phyloP scores from a whole-genome alignment of 2,797 vertebrate genomes.

The Florisuga fusca region DNA sequence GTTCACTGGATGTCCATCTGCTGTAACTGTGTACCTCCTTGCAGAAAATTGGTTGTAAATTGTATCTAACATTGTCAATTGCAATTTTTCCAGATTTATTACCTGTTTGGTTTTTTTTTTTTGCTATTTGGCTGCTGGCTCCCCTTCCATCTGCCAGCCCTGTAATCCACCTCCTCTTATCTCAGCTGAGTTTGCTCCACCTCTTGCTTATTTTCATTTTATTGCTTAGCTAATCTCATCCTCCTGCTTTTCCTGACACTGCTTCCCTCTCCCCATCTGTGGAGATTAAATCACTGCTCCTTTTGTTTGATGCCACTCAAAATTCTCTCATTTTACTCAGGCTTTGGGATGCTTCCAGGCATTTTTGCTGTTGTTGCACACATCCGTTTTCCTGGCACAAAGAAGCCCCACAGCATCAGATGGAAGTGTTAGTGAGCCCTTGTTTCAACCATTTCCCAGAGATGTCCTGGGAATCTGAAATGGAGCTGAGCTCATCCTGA shows the following conservation, averaged over 20 bases:
- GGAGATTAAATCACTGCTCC: constrained; percentile 62
- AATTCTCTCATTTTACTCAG: constrained; percentile 62
- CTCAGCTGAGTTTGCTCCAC: constrained; percentile 41
- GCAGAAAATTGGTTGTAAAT: background rate
- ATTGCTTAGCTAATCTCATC: constrained; percentile 69
- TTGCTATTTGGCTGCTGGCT: constrained; percentile 19
- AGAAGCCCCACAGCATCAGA: constrained; percentile 47
- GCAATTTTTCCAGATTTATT: constrained; percentile 30
- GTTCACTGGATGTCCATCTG: background rate
- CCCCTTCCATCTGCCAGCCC: constrained; percentile 41
- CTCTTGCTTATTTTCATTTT: constrained; percentile 68
- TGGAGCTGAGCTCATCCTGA: background rate
- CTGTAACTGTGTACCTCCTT: background rate
- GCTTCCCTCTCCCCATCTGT: constrained; percentile 50
- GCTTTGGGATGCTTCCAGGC: constrained; percentile 58
- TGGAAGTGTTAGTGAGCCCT: background rate
- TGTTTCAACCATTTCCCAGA: background rate
- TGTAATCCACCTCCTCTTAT: constrained; percentile 61
- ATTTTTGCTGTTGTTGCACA: constrained; percentile 53
- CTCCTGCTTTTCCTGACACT: constrained; percentile 60
- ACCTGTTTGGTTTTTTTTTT: background rate
- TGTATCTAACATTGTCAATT: background rate
- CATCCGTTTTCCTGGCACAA: constrained; percentile 55
- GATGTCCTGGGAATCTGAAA: constrained; percentile 2
- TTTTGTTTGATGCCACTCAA: constrained; percentile 53